Evolutionary conservation across 2,888 invertebrate species (phyloP).

Genomic region (Acronicta psi): DNA sequence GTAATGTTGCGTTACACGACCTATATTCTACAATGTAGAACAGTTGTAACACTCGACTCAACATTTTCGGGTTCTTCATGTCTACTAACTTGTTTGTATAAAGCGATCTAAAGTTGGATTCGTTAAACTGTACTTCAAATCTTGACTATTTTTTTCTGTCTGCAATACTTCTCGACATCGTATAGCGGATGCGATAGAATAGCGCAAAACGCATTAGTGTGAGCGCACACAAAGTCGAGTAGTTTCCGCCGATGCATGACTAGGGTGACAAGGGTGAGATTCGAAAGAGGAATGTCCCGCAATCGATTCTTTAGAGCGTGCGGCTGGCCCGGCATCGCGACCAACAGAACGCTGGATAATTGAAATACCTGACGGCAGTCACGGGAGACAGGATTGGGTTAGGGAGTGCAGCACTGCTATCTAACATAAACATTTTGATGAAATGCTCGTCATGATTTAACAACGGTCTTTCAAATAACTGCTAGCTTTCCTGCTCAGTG

Average conservation of each 20-base stretch:
- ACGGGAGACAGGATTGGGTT: constrained; percentile 62
- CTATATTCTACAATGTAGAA: constrained; percentile 54
- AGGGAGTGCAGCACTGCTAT: constrained; percentile 54
- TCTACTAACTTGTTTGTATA: not conserved
- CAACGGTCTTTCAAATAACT: constrained; percentile 29
- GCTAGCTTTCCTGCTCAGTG: constrained; percentile 28
- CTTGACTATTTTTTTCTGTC: constrained; percentile 1
- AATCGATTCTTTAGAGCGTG: constrained; percentile 70
- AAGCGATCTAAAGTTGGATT: constrained; percentile 10
- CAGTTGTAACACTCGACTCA: constrained; percentile 37
- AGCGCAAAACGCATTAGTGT: constrained; percentile 44
- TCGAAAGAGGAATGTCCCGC: constrained; percentile 69
- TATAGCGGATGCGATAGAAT: constrained; percentile 24
- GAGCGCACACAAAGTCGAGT: constrained; percentile 51
- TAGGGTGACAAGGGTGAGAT: constrained; percentile 68
- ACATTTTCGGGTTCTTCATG: constrained; percentile 22
- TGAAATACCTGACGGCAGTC: constrained; percentile 72
- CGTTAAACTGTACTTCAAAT: constrained; percentile 14
- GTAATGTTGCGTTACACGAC: constrained; percentile 58
- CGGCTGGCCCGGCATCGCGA: constrained; percentile 57
- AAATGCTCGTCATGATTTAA: constrained; percentile 62
- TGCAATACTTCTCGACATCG: constrained; percentile 10
- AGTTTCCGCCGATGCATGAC: constrained; percentile 54
- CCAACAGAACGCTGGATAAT: constrained; percentile 69
- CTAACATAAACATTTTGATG: constrained; percentile 67